phyloP scores from a whole-genome alignment of 2,113 vertebrate genomes.

The Hemiprocne comata region DNA sequence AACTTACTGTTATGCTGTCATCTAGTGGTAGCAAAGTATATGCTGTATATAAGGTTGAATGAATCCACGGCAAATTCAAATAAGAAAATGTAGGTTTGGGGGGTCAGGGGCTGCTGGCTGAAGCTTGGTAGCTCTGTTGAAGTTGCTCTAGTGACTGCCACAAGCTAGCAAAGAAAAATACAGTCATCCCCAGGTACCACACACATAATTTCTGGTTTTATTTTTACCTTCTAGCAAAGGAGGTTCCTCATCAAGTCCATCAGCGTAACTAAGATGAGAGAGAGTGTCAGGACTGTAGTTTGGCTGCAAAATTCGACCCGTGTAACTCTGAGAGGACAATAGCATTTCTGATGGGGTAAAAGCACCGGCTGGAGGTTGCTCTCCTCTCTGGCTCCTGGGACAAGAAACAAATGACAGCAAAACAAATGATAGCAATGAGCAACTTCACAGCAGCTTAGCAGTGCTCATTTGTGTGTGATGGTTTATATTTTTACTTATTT shows the following conservation, averaged over 20 bases:
- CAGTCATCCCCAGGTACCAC: too few species aligned
- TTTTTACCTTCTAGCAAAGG: constrained; percentile 87
- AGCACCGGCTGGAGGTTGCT: background rate
- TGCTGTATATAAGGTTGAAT: background rate
- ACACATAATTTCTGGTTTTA: accelerated
- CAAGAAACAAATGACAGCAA: background rate
- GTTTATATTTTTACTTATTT: background rate
- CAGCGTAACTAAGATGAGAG: constrained; percentile 37
- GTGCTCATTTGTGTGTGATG: accelerated
- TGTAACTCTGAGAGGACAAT: constrained; percentile 36
- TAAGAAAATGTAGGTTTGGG: background rate
- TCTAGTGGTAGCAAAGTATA: constrained; percentile 60
- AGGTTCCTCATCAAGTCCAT: constrained; percentile 82
- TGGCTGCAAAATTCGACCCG: constrained; percentile 80
- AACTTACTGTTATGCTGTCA: constrained; percentile 70
- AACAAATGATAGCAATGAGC: background rate
- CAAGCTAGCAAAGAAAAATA: background rate
- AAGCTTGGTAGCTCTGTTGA: background rate
- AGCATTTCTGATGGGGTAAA: constrained; percentile 42
- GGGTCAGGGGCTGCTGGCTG: background rate
- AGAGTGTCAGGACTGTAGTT: background rate
- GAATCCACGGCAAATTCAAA: background rate
- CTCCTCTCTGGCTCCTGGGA: constrained; percentile 33
- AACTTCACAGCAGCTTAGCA: background rate
- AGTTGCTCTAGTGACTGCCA: background rate